phyloP scores from a whole-genome alignment of 2,888 invertebrate genomes.

The Caenorhabditis sp. region DNA sequence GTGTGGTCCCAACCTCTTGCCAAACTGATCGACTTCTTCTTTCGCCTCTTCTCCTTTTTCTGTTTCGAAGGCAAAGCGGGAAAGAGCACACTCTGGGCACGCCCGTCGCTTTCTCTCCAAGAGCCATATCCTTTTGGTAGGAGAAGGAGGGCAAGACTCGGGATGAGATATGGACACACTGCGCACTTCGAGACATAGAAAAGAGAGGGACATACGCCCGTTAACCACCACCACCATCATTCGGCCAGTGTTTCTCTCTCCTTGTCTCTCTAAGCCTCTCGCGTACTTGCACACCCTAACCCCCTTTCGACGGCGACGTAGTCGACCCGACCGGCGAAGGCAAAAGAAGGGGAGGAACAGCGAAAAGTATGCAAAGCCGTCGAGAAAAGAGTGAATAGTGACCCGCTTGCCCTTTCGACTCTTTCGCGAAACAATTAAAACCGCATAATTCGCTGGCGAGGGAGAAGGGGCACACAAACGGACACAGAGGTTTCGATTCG shows the following conservation, averaged over 20 bases:
- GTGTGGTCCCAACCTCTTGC: conserved; percentile 9
- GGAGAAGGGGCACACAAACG: conserved; percentile 3
- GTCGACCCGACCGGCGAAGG: conserved; percentile 25
- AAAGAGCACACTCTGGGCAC: conserved; percentile 11
- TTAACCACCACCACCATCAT: conserved; percentile 25
- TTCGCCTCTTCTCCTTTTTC: not conserved
- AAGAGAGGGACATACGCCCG: conserved; percentile 35
- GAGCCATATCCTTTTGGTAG: conserved; percentile 41
- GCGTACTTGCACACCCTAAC: not conserved
- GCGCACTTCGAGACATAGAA: conserved; percentile 25
- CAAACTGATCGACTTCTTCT: conserved; percentile 6
- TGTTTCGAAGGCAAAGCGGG: not conserved
- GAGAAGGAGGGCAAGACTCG: too few species aligned
- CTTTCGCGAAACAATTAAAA: conserved; percentile 46
- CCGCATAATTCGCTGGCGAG: conserved; percentile 30
- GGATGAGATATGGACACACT: conserved; percentile 46
- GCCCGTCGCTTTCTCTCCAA: conserved; percentile 14
- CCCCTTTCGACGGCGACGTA: not conserved
- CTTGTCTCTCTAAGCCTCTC: conserved; percentile 44
- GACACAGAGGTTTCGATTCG: conserved; percentile 11
- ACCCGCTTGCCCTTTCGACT: conserved; percentile 43
- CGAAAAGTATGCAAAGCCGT: conserved; percentile 29
- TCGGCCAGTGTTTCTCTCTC: conserved; percentile 32
- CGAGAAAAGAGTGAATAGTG: conserved; percentile 17
- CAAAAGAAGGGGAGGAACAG: conserved; percentile 17